These are phyloP conservation scores for Sebastes fasciatus DNA, from an alignment of 2,113 vertebrate species.

Conservation along the genomic window DNA sequence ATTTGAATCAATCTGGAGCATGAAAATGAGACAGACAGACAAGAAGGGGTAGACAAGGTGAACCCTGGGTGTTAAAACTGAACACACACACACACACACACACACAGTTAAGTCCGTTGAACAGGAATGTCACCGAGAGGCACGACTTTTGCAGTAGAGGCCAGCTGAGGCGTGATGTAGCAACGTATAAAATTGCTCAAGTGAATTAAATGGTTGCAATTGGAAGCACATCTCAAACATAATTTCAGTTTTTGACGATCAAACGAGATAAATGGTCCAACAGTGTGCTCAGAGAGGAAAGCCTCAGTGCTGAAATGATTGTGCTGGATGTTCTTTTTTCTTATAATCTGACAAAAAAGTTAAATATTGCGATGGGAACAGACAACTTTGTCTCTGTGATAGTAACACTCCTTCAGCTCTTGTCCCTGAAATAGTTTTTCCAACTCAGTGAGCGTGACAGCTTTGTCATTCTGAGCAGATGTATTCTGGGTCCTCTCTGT, in stretches of 20 bases:
- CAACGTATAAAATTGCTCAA: constrained; percentile 46
- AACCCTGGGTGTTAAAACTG: constrained; percentile 49
- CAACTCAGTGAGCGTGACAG: neutral
- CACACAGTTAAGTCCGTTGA: constrained; percentile 11
- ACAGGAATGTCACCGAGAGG: constrained; percentile 29
- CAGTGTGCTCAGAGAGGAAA: constrained; percentile 5
- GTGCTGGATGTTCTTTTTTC: neutral
- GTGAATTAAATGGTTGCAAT: constrained; percentile 44
- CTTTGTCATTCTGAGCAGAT: constrained; percentile 9
- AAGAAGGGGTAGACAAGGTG: constrained; percentile 72
- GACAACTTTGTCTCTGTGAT: constrained; percentile 19
- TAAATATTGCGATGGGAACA: neutral
- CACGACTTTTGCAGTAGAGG: constrained; percentile 6
- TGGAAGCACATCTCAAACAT: constrained; percentile 29
- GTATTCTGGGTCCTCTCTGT: neutral
- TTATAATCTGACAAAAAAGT: constrained; percentile 8
- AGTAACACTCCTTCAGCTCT: neutral
- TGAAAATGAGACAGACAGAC: constrained; percentile 75
- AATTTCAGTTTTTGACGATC: constrained; percentile 27
- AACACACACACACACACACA: constrained; percentile 14
- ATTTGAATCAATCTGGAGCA: constrained; percentile 77
- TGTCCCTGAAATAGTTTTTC: constrained; percentile 17
- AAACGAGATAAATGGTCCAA: constrained; percentile 29
- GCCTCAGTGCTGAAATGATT: neutral
- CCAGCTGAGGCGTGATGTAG: constrained; percentile 24